phyloP scores from a whole-genome alignment of 2,113 vertebrate genomes.

The Talpa occidentalis region DNA sequence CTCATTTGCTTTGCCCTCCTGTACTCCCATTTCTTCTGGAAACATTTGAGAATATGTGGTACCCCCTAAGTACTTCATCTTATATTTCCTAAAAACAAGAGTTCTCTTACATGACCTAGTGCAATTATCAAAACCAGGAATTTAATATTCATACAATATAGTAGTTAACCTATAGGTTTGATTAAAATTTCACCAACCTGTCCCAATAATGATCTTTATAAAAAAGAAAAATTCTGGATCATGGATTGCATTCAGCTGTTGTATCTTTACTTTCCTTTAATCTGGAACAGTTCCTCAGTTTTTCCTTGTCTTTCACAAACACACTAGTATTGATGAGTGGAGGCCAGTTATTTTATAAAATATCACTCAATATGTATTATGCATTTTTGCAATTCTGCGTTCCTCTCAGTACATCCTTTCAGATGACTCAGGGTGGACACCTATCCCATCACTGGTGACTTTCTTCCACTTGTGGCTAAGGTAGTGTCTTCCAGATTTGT shows the following conservation, averaged over 20 bases:
- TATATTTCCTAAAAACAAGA: conserved; percentile 21
- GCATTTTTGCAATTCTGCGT: background rate
- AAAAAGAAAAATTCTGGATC: background rate
- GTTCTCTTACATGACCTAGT: background rate
- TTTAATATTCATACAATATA: background rate
- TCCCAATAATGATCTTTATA: background rate
- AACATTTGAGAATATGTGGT: background rate
- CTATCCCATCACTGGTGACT: background rate
- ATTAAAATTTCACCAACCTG: background rate
- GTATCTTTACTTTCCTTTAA: background rate
- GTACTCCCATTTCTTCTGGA: background rate
- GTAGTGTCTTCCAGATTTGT: background rate
- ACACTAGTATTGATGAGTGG: background rate
- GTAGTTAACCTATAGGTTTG: background rate
- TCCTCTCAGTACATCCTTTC: background rate
- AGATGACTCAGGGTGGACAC: background rate
- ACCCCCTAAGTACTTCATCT: background rate
- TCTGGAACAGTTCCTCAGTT: background rate
- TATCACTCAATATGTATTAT: background rate
- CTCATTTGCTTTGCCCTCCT: background rate
- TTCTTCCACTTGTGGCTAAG: background rate
- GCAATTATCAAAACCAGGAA: background rate
- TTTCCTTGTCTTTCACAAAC: background rate
- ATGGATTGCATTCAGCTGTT: background rate
- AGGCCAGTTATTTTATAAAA: background rate